Evolutionary conservation across 2,797 vertebrate species (phyloP).

Genomic region (Acropternis orthonyx): DNA sequence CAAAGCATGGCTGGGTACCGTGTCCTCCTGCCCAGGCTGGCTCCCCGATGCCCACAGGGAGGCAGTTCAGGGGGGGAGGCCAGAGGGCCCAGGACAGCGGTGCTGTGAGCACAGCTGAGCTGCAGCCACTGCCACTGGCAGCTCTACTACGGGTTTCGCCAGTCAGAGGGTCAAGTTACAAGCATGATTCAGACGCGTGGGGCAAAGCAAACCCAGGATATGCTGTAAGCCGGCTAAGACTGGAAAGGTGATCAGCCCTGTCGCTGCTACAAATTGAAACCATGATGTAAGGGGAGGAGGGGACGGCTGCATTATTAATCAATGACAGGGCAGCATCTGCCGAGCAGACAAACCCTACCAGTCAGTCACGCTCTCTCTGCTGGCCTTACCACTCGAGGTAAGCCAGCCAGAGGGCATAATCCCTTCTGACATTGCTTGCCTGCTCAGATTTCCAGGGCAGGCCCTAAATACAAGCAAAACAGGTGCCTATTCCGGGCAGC

Average conservation of each 20-base stretch:
- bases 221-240: not conserved
- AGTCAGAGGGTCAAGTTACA: conserved; percentile 39
- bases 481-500: not conserved
- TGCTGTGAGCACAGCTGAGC: not conserved
- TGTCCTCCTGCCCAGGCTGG: not conserved
- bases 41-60: rapidly evolving
- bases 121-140: not conserved
- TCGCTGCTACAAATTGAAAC: conserved; percentile 26
- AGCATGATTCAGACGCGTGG: not conserved
- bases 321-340: not conserved
- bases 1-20: rapidly evolving
- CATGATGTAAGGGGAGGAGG: not conserved
- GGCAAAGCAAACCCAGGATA: not conserved
- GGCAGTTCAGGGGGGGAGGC: rapidly evolving
- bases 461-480: not conserved
- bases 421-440: conserved; percentile 5
- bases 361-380: not conserved
- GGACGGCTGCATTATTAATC: not conserved
- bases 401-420: not conserved
- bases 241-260: conserved; percentile 10
- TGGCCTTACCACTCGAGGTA: not conserved
- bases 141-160: not conserved
- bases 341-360: not conserved
- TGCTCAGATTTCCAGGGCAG: conserved; percentile 20
- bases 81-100: not conserved